A percentile compares a stretch with the other conserved stretches of the same genome.
Evolutionary conservation across 2,888 invertebrate species (phyloP).

Genomic region (Sclerodermus sp.): DNA sequence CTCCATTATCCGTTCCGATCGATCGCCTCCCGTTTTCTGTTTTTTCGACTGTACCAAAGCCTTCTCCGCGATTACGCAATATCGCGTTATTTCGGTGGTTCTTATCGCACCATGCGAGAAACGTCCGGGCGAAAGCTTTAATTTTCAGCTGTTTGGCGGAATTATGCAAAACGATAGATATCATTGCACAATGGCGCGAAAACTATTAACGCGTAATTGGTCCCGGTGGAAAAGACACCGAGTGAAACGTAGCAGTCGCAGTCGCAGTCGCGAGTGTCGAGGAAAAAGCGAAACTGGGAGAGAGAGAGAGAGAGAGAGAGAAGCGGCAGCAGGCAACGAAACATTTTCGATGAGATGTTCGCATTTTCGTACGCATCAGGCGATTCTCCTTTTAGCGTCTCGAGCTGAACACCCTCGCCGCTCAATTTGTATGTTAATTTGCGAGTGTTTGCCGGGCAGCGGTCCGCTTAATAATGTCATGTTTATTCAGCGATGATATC

Average conservation of each 20-base stretch:
- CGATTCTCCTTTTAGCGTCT: slow-evolving; percentile 32
- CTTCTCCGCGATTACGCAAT: too few relatives aligned
- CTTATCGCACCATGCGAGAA: too few relatives aligned
- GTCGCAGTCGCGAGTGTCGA: not conserved
- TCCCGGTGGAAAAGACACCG: too few relatives aligned
- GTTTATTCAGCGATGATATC: slow-evolving; percentile 58
- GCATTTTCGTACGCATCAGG: slow-evolving; percentile 15
- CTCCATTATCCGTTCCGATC: too few relatives aligned
- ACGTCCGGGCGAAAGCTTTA: too few relatives aligned
- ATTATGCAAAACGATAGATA: too few relatives aligned
- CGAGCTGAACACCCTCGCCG: slow-evolving; percentile 39
- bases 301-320: not conserved
- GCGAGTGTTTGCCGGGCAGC: slow-evolving; percentile 53
- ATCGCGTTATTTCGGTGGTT: too few relatives aligned
- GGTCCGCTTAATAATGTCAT: slow-evolving; percentile 58
- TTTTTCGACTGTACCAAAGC: too few relatives aligned
- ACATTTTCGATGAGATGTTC: slow-evolving; percentile 10
- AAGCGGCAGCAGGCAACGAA: slow-evolving; percentile 13
- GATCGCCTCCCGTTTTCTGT: too few relatives aligned
- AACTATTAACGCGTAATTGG: too few relatives aligned
- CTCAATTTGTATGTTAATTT: slow-evolving; percentile 59
- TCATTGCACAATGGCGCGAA: too few relatives aligned
- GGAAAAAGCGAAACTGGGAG: not conserved
- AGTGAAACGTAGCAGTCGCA: not conserved
- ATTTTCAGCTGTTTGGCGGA: too few relatives aligned